Percentiles rank a stretch among this genome's conserved stretches.
phyloP scores from a whole-genome alignment of 2,888 invertebrate genomes.

The Lasioglossum villosulum region DNA sequence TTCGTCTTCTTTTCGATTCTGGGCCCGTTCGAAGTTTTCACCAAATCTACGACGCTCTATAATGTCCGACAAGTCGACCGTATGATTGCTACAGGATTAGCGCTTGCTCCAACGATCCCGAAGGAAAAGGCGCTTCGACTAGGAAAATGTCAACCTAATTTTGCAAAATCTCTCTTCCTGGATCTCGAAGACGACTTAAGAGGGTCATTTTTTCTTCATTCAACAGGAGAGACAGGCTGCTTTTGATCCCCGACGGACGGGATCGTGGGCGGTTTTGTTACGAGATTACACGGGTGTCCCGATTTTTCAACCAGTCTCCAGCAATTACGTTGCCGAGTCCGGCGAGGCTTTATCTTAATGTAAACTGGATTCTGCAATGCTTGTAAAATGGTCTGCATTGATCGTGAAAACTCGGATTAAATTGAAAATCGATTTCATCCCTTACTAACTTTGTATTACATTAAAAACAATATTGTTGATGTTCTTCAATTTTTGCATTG shows the following conservation, averaged over 20 bases:
- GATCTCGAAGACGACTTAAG: slow-evolving; percentile 39
- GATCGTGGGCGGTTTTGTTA: not conserved
- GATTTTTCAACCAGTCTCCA: not conserved
- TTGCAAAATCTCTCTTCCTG: slow-evolving; percentile 76
- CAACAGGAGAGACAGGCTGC: slow-evolving; percentile 2
- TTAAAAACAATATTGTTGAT: too few relatives aligned
- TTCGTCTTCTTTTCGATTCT: slow-evolving; percentile 75
- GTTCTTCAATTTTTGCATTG: too few relatives aligned
- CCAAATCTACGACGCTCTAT: slow-evolving; percentile 66
- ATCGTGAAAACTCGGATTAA: too few relatives aligned
- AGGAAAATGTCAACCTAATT: slow-evolving; percentile 82
- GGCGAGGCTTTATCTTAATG: not conserved
- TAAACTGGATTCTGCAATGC: too few relatives aligned
- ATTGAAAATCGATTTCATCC: too few relatives aligned
- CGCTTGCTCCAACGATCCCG: slow-evolving; percentile 70
- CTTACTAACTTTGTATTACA: too few relatives aligned
- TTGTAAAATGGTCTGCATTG: too few relatives aligned
- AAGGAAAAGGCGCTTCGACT: slow-evolving; percentile 66
- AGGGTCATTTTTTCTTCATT: slow-evolving; percentile 36
- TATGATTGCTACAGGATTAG: slow-evolving; percentile 81
- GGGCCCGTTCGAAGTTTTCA: slow-evolving; percentile 61
- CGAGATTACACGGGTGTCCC: slow-evolving; percentile 6
- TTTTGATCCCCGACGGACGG: slow-evolving; percentile 21
- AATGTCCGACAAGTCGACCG: slow-evolving; percentile 78
- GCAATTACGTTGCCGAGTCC: not conserved